phyloP scores from a whole-genome alignment of 2,797 vertebrate genomes.

The Lithobates sylvaticus region DNA sequence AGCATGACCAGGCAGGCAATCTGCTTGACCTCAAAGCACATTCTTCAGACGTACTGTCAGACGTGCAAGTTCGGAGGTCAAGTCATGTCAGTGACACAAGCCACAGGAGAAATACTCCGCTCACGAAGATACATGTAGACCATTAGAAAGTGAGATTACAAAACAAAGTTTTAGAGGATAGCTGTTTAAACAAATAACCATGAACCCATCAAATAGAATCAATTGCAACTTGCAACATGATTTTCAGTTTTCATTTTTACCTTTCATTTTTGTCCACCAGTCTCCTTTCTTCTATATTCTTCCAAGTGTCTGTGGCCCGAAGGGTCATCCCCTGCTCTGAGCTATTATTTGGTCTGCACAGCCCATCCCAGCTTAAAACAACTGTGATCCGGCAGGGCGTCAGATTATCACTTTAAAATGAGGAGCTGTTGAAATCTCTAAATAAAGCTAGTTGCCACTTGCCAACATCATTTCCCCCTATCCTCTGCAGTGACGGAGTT shows the following conservation, averaged over 20 bases:
- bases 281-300: background rate
- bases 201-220: too few species aligned
- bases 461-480: background rate
- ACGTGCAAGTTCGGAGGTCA: constrained; percentile 45
- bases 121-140: background rate
- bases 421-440: background rate
- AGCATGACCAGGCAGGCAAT: constrained; percentile 47
- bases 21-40: constrained; percentile 33
- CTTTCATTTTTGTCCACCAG: background rate
- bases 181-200: too few species aligned
- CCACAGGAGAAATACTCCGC: constrained; percentile 9
- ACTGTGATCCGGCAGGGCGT: too few species aligned
- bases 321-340: too few species aligned
- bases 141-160: background rate
- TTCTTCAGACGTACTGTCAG: constrained; percentile 39
- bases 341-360: too few species aligned
- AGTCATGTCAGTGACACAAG: constrained; percentile 19
- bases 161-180: too few species aligned
- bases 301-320: background rate
- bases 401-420: too few species aligned
- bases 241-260: too few species aligned
- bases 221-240: too few species aligned
- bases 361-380: too few species aligned
- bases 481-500: too few species aligned
- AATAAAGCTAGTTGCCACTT: background rate